Percentiles rank a stretch among this genome's conserved stretches.
These are phyloP conservation scores for rabbit (Oryctolagus cuniculus) DNA, from an alignment of 2,113 vertebrate species.

Conservation along the genomic window DNA sequence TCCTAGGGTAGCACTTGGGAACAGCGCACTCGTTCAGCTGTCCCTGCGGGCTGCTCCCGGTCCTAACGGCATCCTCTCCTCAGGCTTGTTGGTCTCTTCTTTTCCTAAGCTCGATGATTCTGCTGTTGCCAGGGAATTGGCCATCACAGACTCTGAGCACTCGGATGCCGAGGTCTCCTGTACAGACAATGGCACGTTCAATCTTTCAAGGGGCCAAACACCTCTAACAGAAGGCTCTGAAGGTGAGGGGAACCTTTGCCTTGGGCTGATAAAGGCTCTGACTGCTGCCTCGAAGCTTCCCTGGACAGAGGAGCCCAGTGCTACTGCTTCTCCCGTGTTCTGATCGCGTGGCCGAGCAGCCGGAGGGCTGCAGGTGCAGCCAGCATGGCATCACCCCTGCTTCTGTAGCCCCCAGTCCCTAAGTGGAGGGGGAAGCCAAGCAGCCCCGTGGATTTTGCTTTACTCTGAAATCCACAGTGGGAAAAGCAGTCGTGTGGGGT, in stretches of 20 bases:
- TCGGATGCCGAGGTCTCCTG: conserved; percentile 96
- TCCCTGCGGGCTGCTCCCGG: neutral
- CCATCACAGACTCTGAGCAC: conserved; percentile 96
- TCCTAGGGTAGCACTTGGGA: neutral
- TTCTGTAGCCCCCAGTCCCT: neutral
- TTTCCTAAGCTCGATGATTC: conserved; percentile 94
- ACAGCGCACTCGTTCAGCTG: neutral
- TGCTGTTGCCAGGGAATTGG: conserved; percentile 92
- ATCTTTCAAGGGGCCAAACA: conserved; percentile 96
- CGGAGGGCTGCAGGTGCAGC: neutral
- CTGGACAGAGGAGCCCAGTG: neutral
- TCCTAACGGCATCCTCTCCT: neutral
- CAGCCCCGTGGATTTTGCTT: neutral
- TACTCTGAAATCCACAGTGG: neutral
- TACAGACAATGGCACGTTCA: conserved; percentile 97
- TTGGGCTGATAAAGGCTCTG: neutral
- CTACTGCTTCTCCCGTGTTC: neutral
- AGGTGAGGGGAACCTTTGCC: conserved; percentile 87
- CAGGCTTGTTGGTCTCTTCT: conserved; percentile 65
- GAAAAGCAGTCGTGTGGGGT: neutral
- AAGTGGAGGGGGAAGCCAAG: neutral
- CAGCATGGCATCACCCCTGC: neutral
- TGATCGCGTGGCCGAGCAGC: neutral
- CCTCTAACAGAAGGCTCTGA: conserved; percentile 97
- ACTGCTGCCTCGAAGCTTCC: neutral